Percentiles rank a stretch among this genome's conserved stretches.
These are phyloP conservation scores for Arenaria interpres DNA, from an alignment of 2,113 vertebrate species.

Conservation along the genomic window DNA sequence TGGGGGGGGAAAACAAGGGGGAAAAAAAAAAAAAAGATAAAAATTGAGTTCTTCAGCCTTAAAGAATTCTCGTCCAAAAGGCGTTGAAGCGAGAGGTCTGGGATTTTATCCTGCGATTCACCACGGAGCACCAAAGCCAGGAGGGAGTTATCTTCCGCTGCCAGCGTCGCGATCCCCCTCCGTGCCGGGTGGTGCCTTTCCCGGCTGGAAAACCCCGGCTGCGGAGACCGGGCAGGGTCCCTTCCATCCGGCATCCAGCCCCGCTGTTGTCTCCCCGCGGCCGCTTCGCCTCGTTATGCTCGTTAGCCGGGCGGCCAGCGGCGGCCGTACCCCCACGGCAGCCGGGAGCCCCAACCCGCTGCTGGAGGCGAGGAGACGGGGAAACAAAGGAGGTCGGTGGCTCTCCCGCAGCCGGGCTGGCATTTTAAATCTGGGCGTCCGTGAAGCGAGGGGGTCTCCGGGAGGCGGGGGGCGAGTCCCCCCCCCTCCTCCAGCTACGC, in stretches of 20 bases:
- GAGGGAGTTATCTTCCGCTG: neutral
- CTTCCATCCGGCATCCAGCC: neutral
- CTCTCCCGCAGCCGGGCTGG: neutral
- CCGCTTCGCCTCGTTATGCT: neutral
- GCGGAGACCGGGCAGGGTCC: constrained; percentile 5
- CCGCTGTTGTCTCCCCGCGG: neutral
- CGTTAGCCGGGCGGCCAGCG: neutral
- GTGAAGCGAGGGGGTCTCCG: neutral
- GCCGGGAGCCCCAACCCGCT: neutral
- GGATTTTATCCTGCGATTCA: neutral
- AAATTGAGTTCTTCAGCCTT: neutral
- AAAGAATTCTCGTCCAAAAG: neutral
- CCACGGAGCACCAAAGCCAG: neutral
- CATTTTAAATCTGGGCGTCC: neutral
- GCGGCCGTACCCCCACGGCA: neutral
- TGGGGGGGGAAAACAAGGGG: accelerated
- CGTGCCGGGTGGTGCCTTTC: neutral
- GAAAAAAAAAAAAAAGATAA: too few species aligned
- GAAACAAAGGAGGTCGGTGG: neutral
- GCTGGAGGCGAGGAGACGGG: neutral
- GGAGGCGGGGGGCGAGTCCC: neutral
- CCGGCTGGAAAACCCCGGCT: neutral
- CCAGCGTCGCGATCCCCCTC: neutral
- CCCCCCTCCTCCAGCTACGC: neutral
- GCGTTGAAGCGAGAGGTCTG: accelerated